A percentile compares a stretch with the other conserved stretches of the same genome.
Evolutionary conservation across 64 coral and sea anemone species (phyloP).

Genomic region (Montipora sp.): DNA sequence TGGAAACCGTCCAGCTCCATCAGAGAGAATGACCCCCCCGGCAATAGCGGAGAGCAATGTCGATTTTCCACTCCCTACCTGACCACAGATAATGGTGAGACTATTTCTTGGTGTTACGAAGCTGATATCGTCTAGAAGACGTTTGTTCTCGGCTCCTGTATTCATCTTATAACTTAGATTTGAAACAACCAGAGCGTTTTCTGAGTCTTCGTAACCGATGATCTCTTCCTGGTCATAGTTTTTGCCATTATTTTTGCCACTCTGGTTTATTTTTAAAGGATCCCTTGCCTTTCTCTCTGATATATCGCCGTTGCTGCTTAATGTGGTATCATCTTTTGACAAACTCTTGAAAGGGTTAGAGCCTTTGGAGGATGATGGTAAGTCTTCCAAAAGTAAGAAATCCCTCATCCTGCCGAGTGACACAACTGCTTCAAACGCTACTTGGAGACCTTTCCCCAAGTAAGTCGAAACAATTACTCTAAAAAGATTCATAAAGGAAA

Average conservation of each 20-base stretch:
- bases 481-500: neutral
- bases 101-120: neutral
- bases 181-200: neutral
- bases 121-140: neutral
- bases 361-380: neutral
- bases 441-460: neutral
- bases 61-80: slow-evolving; percentile 3
- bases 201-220: neutral
- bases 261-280: neutral
- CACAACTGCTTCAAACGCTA: neutral
- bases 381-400: slow-evolving; percentile 10
- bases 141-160: neutral
- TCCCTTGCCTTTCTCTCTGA: neutral
- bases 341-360: neutral
- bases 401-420: neutral
- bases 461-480: neutral
- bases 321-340: neutral
- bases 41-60: slow-evolving; percentile 9
- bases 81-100: neutral
- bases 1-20: neutral
- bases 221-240: neutral
- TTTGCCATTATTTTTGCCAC: neutral
- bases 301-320: neutral
- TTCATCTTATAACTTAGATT: neutral
- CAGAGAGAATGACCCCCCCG: neutral